Evolutionary conservation across 1,140 invertebrate genomes (phyloP).

Genomic region (Asobara japonica): DNA sequence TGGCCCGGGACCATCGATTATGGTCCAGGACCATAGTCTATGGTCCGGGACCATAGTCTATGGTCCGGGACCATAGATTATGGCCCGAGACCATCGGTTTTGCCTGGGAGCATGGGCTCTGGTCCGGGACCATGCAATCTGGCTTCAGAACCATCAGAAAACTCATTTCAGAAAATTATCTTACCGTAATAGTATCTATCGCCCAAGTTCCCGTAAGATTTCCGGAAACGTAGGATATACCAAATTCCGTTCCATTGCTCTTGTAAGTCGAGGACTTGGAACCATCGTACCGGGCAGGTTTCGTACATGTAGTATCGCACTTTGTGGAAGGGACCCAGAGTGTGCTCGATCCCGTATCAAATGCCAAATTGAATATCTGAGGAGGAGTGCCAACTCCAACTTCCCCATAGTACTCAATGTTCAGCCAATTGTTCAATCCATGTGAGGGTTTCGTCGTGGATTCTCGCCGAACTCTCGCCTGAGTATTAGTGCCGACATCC

Average conservation of each 20-base stretch:
- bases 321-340: slow-evolving; percentile 98
- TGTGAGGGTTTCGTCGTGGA: slow-evolving; percentile 73
- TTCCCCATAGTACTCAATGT: slow-evolving; percentile 97
- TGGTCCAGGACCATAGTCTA: too few relatives aligned
- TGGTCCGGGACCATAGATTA: too few relatives aligned
- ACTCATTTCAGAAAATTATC: not conserved
- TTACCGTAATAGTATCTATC: slow-evolving; percentile 84
- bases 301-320: slow-evolving; percentile 96
- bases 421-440: slow-evolving; percentile 92
- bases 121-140: too few relatives aligned
- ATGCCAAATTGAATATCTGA: slow-evolving; percentile 94
- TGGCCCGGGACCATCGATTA: too few relatives aligned
- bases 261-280: slow-evolving; percentile 84
- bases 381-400: slow-evolving; percentile 93
- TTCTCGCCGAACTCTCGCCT: slow-evolving; percentile 72
- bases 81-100: too few relatives aligned
- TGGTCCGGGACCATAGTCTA: too few relatives aligned
- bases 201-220: slow-evolving; percentile 95
- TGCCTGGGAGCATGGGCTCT: too few relatives aligned
- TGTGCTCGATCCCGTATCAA: slow-evolving; percentile 98
- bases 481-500: slow-evolving; percentile 80
- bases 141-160: too few relatives aligned
- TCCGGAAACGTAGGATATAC: slow-evolving; percentile 95
- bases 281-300: slow-evolving; percentile 96
- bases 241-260: slow-evolving; percentile 91